These are phyloP conservation scores for Antitype chi DNA, from an alignment of 2,888 invertebrate species.

Conservation along the genomic window DNA sequence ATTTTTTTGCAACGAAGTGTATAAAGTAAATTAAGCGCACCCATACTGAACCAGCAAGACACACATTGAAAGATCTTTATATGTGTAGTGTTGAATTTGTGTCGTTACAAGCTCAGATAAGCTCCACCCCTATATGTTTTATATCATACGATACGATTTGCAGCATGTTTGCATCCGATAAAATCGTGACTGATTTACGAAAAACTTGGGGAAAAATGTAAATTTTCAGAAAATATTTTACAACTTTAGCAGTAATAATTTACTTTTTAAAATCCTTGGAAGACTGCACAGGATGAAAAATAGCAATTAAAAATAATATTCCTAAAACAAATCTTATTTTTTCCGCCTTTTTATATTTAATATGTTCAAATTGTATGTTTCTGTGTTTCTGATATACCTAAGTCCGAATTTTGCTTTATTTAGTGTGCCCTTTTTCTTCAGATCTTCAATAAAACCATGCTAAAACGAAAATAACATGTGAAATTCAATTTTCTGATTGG, in stretches of 20 bases:
- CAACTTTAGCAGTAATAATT: not conserved
- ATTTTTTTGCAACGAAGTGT: not conserved
- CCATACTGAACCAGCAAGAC: not conserved
- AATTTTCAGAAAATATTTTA: not conserved
- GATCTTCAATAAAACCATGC: not conserved
- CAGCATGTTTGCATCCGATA: not conserved
- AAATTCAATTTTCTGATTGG: not conserved
- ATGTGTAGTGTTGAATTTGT: not conserved
- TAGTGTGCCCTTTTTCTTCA: not conserved
- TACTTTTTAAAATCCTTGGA: not conserved
- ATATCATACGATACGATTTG: conserved; percentile 1
- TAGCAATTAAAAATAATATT: not conserved
- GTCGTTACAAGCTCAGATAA: not conserved
- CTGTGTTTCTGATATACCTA: not conserved
- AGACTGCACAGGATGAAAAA: not conserved
- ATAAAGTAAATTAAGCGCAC: not conserved
- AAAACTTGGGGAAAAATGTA: not conserved
- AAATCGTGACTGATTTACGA: not conserved
- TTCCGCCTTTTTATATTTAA: not conserved
- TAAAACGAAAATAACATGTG: not conserved
- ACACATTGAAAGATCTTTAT: not conserved
- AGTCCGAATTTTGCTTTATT: not conserved
- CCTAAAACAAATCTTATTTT: not conserved
- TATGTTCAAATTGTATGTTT: not conserved
- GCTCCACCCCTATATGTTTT: not conserved